A percentile compares a stretch with the other conserved stretches of the same genome.
Conservation (phyloP, 2,888 invertebrate species). For the Gibbula magus region DNA sequence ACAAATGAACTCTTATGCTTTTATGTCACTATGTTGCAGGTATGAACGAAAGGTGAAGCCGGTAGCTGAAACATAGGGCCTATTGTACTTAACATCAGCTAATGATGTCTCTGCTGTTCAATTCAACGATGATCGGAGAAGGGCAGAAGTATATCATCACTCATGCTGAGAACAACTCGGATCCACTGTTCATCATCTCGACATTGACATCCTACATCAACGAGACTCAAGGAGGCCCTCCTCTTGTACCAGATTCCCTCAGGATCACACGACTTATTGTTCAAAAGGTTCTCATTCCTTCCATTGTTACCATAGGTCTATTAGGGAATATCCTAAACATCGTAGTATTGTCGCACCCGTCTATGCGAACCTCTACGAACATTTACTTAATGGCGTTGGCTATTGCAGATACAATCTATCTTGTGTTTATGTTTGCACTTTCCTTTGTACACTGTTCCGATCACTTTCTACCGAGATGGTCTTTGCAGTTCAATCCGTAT, state of each 20-base stretch:
- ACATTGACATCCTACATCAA: neutral
- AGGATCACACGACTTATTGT: conserved; percentile 59
- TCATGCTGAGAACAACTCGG: neutral
- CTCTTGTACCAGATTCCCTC: neutral
- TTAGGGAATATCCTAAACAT: conserved; percentile 71
- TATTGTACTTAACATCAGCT: neutral
- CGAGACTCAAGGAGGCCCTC: neutral
- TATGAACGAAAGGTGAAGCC: too few relatives aligned
- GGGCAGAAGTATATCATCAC: neutral
- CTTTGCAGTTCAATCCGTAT: conserved; percentile 74
- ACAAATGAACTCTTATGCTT: too few relatives aligned
- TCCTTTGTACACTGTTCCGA: conserved; percentile 79
- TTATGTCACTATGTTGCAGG: too few relatives aligned
- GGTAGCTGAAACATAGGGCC: too few relatives aligned
- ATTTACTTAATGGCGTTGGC: conserved; percentile 84
- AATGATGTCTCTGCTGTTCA: neutral
- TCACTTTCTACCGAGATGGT: conserved; percentile 77
- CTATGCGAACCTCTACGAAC: conserved; percentile 73
- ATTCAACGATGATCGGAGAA: neutral
- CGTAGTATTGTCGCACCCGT: conserved; percentile 67
- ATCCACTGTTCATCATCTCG: neutral
- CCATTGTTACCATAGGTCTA: conserved; percentile 66
- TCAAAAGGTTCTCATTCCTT: conserved; percentile 62
- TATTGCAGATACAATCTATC: conserved; percentile 83
- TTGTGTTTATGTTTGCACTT: conserved; percentile 81